Evolutionary conservation across 2,888 invertebrate genomes (phyloP).

Genomic region (Clepsis dumicolana): DNA sequence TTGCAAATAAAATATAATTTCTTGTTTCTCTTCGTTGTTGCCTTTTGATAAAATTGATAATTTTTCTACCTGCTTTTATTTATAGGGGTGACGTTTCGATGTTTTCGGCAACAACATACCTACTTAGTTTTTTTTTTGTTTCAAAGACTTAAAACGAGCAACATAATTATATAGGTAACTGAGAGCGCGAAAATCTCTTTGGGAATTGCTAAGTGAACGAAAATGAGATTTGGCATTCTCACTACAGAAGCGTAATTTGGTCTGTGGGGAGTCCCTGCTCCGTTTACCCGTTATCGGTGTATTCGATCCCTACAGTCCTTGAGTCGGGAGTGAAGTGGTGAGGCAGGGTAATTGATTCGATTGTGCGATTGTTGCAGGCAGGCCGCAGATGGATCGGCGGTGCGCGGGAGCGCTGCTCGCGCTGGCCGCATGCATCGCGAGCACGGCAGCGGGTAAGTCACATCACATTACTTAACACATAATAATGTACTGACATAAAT

Average conservation of each 20-base stretch:
- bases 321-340: conserved; percentile 36
- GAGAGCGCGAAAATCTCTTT: not conserved
- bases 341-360: conserved; percentile 58
- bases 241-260: conserved; percentile 28
- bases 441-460: conserved; percentile 76
- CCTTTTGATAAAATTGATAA: conserved; percentile 11
- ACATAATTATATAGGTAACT: not conserved
- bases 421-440: conserved; percentile 82
- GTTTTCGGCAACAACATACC: not conserved
- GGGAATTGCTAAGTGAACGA: not conserved
- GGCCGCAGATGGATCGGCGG: conserved; percentile 83
- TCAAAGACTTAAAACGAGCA: not conserved
- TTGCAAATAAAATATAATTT: not conserved
- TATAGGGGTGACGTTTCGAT: conserved; percentile 19
- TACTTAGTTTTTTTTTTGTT: not conserved
- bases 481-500: not conserved
- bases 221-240: conserved; percentile 11
- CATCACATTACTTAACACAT: not conserved
- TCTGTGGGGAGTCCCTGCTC: conserved; percentile 11
- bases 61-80: conserved; percentile 35
- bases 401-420: conserved; percentile 84
- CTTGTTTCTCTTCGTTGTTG: not conserved
- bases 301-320: conserved; percentile 41
- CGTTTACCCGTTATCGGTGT: conserved; percentile 39
- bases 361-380: conserved; percentile 73